Percentiles rank a stretch among this genome's conserved stretches.
These are phyloP conservation scores for Ectobius pallidus DNA, from an alignment of 2,888 invertebrate species.

Conservation along the genomic window DNA sequence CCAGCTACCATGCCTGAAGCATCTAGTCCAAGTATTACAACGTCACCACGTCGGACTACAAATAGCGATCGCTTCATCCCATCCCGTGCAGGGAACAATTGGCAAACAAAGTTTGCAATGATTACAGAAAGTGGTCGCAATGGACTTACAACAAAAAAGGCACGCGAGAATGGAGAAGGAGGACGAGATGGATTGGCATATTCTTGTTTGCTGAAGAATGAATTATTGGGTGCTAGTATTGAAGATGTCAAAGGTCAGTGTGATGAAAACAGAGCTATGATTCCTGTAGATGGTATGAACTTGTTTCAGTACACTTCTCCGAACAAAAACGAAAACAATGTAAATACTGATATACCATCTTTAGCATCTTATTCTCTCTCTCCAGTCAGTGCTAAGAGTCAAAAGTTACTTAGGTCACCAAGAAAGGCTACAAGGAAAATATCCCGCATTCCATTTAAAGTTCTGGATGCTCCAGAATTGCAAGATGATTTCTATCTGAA, in stretches of 20 bases:
- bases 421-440: conserved; percentile 98
- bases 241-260: conserved; percentile 80
- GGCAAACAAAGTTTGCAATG: conserved; percentile 77
- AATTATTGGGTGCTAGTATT: conserved; percentile 87
- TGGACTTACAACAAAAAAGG: conserved; percentile 56
- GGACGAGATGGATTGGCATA: conserved; percentile 92
- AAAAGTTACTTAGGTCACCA: conserved; percentile 91
- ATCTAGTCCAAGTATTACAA: too few species aligned
- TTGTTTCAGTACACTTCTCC: conserved; percentile 70
- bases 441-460: conserved; percentile 94
- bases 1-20: too few species aligned
- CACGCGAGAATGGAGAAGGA: conserved; percentile 66
- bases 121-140: conserved; percentile 55
- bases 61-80: conserved; percentile 88
- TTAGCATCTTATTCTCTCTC: conserved; percentile 84
- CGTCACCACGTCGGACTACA: conserved; percentile 50
- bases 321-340: conserved; percentile 53
- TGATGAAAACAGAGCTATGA: conserved; percentile 72
- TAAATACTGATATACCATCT: conserved; percentile 67
- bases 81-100: conserved; percentile 85
- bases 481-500: conserved; percentile 99
- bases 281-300: conserved; percentile 67
- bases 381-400: conserved; percentile 94
- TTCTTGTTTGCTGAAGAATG: conserved; percentile 92
- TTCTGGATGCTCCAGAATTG: conserved; percentile 93